These are phyloP conservation scores for Jacana jacana DNA, from an alignment of 2,113 vertebrate species.

Conservation along the genomic window DNA sequence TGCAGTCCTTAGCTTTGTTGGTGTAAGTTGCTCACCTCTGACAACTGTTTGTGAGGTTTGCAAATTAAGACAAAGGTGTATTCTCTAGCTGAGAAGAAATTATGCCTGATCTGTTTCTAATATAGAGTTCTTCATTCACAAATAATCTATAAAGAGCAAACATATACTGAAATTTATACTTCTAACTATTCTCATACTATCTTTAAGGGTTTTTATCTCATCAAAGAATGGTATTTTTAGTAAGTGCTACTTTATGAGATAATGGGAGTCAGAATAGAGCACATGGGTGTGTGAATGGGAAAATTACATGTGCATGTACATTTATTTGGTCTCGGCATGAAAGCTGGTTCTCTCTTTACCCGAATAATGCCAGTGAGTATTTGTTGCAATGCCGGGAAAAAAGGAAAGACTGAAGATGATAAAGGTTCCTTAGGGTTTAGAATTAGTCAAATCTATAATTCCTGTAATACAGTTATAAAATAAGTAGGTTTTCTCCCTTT, in stretches of 20 bases:
- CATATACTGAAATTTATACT: neutral
- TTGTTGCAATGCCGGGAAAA: neutral
- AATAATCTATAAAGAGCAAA: neutral
- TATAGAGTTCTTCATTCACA: neutral
- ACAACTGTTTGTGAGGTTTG: neutral
- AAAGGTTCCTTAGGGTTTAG: neutral
- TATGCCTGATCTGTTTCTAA: neutral
- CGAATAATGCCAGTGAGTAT: neutral
- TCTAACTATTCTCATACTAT: neutral
- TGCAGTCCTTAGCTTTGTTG: neutral
- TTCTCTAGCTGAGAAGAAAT: neutral
- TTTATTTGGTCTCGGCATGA: neutral
- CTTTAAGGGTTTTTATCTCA: neutral
- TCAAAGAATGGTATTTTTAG: neutral
- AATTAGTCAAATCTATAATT: neutral
- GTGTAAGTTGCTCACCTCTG: neutral
- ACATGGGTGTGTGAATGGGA: neutral
- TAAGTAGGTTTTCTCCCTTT: neutral
- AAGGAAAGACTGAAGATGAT: neutral
- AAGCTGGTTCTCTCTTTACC: neutral
- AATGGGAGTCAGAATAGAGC: neutral
- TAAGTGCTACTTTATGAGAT: neutral
- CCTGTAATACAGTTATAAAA: neutral
- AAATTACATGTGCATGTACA: accelerated
- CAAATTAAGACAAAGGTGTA: neutral